Base-by-base conservation (phyloP, 2,888 invertebrate species). In the Spialia ferax region DNA sequence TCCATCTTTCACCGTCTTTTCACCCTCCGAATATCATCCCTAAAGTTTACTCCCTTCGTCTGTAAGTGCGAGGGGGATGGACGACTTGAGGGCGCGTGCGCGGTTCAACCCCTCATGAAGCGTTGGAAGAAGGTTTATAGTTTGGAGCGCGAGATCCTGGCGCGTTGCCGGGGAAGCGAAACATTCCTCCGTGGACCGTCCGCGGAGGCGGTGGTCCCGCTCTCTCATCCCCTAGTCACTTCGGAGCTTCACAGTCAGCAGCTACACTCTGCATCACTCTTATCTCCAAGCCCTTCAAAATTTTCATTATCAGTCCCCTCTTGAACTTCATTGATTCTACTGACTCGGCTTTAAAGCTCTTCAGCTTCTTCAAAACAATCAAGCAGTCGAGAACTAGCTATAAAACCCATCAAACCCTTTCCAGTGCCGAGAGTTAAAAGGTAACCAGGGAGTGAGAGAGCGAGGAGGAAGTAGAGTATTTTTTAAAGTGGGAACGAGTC, bases 21-120 rank as follows among this genome's bases (percentile, higher is more conserved):
- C 91, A 92, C 93, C 93, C 93, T 91, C 89, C 91, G 86, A 88
- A 89, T 81, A 88, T 85, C 90, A 87, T 90, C 92, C 92, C 91
- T 79, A 87, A 88, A 87, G 81, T 85, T 85, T 79, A 76, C 79
- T 81, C 79, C 79, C 84, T 78, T 78, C 26, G 68, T 72, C 70
- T 74, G 72, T 74, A 82, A 71, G 87, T 78, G 82, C 77, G 83
- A 86, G 75, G 73, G 83, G 81, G 88, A 89, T 69, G 79, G 77
- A 69, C 73, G 73, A 76, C 71, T 42, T 69, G 73, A 83, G 74
- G 73, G 85, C 91, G 93, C 93, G 77, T 90, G 93, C 92, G 92
- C 85, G 89, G 76, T 72, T 79, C 88, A 83, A 89, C 92, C 93
- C 92, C 91, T 91, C 90, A 82, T 83, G 82, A 87, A 50, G 82